Base-by-base conservation (phyloP, 64 coral and sea anemone genomes). In the Dendrophyllia cribrosa region DNA sequence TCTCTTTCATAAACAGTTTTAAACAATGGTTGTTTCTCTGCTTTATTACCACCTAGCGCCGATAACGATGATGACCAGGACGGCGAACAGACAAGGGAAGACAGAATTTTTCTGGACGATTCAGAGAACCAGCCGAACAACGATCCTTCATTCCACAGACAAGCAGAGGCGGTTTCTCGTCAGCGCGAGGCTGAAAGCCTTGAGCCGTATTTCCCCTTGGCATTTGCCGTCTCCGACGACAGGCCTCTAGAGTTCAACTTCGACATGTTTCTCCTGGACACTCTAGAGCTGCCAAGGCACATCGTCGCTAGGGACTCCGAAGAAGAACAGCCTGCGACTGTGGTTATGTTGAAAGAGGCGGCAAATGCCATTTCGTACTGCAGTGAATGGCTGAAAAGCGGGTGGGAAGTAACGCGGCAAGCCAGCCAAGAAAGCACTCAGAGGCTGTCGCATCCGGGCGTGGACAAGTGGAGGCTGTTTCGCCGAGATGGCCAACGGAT, bases 121-220 rank as follows among this genome's bases (percentile, higher is more conserved):
- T 34, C 34, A 34, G 34, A 34, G 0, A 34, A 2, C 34, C 34
- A 34, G 34, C 34, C 2, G 34, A 34, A 34, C 34, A 34, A 34
- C 34, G 34, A 34, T 56, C 61, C 12, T 1, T 64, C 61, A 5
- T 19, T 20, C 5, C 17, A 64, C 17, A 14, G 61, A 64, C 61
- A 20, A 15, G 0, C 5, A 13, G 61, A 64, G 4, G 61, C 15
- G 13, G 61, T 13, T 64, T 64, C 19, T 5, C 13, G 1, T 19
- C 14, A 64, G 17, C 12, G 2, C 4, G 60, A 63, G 0, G 61
- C 17, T 17, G 77, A 81, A 24, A 59, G 26, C 19, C 22, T 59
- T n/a, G 22, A 58, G 52, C 78, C 78, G 1, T 82, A 82, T 21
- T 87, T 87, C 49, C 85, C 85, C 11, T 62, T 56, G 43, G 85